Percentiles rank a stretch among this genome's conserved stretches.
These are phyloP conservation scores for Formica aserva DNA, from an alignment of 2,888 invertebrate genomes.

Conservation along the genomic window DNA sequence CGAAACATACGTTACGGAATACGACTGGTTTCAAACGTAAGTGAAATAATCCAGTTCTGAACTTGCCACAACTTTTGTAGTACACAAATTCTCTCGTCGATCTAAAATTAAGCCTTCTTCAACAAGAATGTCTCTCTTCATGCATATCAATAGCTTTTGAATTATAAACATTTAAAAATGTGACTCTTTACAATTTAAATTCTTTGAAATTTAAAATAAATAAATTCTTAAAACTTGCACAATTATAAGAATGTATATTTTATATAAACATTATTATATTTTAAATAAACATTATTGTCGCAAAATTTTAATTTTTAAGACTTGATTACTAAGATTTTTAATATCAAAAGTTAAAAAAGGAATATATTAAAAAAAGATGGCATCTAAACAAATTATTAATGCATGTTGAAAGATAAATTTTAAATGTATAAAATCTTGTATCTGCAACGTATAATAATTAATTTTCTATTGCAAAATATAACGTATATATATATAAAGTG, in stretches of 20 bases:
- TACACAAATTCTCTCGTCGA: not conserved
- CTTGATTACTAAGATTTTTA: not conserved
- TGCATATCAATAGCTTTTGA: not conserved
- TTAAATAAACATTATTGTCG: not conserved
- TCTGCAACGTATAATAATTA: not conserved
- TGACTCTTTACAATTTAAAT: not conserved
- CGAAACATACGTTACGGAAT: conserved; percentile 65
- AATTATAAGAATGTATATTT: not conserved
- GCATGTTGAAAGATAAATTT: not conserved
- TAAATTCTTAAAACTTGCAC: not conserved
- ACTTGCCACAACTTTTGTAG: not conserved
- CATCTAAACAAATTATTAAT: not conserved
- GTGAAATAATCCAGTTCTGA: conserved; percentile 41
- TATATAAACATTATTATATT: not conserved
- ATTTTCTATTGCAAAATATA: not conserved
- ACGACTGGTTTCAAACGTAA: conserved; percentile 76
- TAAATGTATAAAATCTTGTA: not conserved
- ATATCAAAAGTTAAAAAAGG: not conserved
- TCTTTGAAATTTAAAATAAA: not conserved
- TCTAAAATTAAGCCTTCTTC: not conserved
- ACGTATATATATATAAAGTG: not conserved
- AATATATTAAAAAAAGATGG: not conserved
- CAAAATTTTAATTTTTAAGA: conserved; percentile 1
- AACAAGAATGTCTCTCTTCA: not conserved
- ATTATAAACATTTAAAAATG: not conserved